Evolutionary conservation across 2,797 vertebrate species (phyloP), one percentile per base, ranked within the genome.

Genomic region (Acipenser ruthenus): DNA sequence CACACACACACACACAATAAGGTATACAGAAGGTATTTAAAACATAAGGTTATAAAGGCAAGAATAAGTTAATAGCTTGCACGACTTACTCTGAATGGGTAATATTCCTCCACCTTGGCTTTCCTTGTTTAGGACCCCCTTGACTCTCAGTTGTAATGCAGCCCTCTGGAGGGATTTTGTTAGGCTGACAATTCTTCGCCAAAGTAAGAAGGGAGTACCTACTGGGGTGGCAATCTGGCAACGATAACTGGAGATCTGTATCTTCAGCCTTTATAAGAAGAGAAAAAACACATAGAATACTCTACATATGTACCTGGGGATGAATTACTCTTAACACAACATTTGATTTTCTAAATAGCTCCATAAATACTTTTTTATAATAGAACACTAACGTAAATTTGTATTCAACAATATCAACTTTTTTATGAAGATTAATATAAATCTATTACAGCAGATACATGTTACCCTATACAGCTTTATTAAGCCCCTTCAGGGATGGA

Each of bases 221-320:
- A 79, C 96, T 97, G 12, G 95, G 95, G 75, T 99, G 96, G 82
- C 97, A 98, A 84, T 99, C 96, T 0, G 96, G 97, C 67, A 99
- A 83, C 77, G 93, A 98, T 72, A 99, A 88, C 23, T 92, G 92
- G 83, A 99, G 92, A 80, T 97, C 95, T 65, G 97, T 95, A 75
- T 98, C 94, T 84, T 96, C 96, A 0, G 90, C 89, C 90, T 92
- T 73, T 5, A 18, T 2, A 18, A 18, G 18, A 18, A 18, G 18
- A 18, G 18, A 18, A 60, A 6, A 49, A 12, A 9, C 55, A 47
- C 10, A 58, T 2, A 18, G 18, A 18, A 18, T 18, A 18, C 18
- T 18, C 1, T 18, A 18, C 18, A 18, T 18, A 18, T 18, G 18
- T 18, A 18, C 18, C 37, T 37, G 37, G 37, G 37, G 37, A 37